phyloP scores from a whole-genome alignment of 2,888 invertebrate genomes.

The Nyleta sp. region DNA sequence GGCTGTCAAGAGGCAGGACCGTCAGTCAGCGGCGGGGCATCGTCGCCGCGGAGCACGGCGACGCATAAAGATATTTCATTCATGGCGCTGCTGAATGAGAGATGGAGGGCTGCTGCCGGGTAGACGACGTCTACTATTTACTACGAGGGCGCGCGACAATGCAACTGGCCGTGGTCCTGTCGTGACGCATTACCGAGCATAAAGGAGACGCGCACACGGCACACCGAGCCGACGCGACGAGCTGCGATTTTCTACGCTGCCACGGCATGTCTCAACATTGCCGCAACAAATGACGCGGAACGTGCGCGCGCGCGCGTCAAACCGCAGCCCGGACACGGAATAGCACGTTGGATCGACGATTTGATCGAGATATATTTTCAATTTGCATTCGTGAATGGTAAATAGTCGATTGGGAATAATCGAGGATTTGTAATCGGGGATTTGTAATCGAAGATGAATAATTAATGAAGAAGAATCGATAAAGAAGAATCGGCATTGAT shows the following conservation, averaged over 20 bases:
- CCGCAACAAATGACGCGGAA: conserved; percentile 36
- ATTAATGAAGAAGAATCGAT: too few relatives aligned
- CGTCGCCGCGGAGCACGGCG: conserved; percentile 34
- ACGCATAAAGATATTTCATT: conserved; percentile 63
- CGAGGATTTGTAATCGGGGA: too few relatives aligned
- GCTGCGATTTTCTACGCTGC: conserved; percentile 20
- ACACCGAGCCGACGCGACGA: conserved; percentile 10
- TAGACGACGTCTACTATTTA: conserved; percentile 61
- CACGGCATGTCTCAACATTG: conserved; percentile 26
- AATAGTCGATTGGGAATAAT: too few relatives aligned
- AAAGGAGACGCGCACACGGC: conserved; percentile 69
- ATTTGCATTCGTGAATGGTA: too few relatives aligned
- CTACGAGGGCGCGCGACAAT: conserved; percentile 69
- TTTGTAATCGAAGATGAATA: too few relatives aligned
- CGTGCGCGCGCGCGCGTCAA: background rate
- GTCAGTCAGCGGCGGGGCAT: conserved; percentile 23
- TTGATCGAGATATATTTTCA: too few relatives aligned
- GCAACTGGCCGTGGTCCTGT: conserved; percentile 69
- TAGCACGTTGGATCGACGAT: too few relatives aligned
- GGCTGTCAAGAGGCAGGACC: conserved; percentile 40
- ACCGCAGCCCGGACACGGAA: conserved; percentile 3
- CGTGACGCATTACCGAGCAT: conserved; percentile 71
- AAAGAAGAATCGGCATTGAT: too few relatives aligned
- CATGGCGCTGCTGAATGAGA: conserved; percentile 55
- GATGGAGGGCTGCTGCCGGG: conserved; percentile 51